Conservation (phyloP, 2,797 vertebrate species). For the Clarias fuscus region DNA sequence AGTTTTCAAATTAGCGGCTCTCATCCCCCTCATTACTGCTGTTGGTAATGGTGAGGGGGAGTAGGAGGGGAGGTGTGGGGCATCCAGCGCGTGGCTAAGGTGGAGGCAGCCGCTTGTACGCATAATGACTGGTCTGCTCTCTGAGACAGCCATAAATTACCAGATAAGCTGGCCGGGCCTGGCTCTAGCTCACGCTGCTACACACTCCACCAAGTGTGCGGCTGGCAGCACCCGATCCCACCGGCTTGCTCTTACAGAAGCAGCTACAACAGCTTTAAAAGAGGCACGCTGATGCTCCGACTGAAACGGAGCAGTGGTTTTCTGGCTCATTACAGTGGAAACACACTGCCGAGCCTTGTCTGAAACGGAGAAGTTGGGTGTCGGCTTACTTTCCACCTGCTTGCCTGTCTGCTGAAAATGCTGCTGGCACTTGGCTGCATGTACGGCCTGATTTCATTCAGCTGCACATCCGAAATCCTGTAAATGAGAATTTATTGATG, state of each 20-base stretch:
- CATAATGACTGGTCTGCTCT: constrained; percentile 43
- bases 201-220: constrained; percentile 33
- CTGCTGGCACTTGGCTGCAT: not conserved
- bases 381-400: constrained; percentile 20
- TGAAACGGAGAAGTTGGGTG: constrained; percentile 30
- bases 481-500: not conserved
- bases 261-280: constrained; percentile 32
- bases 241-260: constrained; percentile 20
- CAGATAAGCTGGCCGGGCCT: constrained; percentile 49
- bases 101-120: constrained; percentile 33
- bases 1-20: constrained; percentile 88
- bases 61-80: constrained; percentile 23
- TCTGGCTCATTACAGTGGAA: constrained; percentile 30
- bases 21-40: constrained; percentile 93
- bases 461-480: not conserved
- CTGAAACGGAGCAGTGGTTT: constrained; percentile 29
- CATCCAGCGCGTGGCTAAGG: constrained; percentile 36
- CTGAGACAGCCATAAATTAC: constrained; percentile 51
- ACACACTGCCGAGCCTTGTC: constrained; percentile 7
- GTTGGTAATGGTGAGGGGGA: constrained; percentile 66
- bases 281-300: constrained; percentile 10
- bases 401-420: not conserved
- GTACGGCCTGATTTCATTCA: constrained; percentile 1
- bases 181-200: constrained; percentile 18
- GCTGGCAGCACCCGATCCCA: constrained; percentile 30